phyloP scores from a whole-genome alignment of 2,113 vertebrate genomes.

The Tachuris rubrigastra region DNA sequence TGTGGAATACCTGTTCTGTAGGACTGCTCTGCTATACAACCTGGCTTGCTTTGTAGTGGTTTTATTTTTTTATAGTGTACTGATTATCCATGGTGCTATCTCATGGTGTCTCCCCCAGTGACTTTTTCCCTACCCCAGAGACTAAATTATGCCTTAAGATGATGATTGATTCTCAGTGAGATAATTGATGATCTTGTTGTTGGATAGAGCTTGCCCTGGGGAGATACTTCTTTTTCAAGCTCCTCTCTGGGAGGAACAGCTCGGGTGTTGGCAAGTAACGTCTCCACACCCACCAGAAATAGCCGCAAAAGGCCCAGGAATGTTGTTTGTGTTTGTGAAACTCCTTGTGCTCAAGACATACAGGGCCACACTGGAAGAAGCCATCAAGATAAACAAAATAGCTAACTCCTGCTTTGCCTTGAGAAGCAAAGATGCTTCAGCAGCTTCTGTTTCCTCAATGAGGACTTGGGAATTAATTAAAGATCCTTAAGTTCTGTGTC shows the following conservation, averaged over 20 bases:
- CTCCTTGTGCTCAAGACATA: neutral
- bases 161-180: neutral
- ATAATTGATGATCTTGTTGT: neutral
- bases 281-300: neutral
- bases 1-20: neutral
- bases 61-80: neutral
- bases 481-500: accelerated
- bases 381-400: neutral
- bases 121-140: neutral
- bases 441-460: neutral
- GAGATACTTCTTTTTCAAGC: neutral
- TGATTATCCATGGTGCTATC: neutral
- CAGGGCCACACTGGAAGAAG: neutral
- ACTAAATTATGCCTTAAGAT: neutral
- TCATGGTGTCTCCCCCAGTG: neutral
- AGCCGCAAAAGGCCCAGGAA: neutral
- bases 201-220: neutral
- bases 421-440: neutral
- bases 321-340: neutral
- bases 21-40: neutral
- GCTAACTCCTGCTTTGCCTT: neutral
- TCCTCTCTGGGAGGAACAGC: neutral
- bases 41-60: neutral
- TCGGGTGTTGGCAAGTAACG: accelerated
- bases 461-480: neutral